Base-by-base conservation (phyloP, 2,113 vertebrate species). In the Ceyx margarethae region DNA sequence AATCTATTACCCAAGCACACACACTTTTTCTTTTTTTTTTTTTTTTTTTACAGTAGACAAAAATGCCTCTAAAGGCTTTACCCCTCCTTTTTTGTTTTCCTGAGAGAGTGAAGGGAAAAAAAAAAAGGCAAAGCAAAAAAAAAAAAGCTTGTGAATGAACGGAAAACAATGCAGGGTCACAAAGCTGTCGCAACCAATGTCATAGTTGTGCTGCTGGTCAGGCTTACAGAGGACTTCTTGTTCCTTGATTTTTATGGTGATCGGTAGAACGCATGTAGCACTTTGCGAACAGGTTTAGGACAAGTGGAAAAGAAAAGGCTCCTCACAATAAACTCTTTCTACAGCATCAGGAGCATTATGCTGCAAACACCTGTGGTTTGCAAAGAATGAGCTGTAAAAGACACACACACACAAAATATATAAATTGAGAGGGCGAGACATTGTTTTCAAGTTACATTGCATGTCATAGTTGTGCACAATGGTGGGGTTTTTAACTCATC, bases 161-260 rank as follows among this genome's bases (percentile, higher is more conserved):
- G 97, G 96, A 95, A 95, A 97, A 99, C 98, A 99, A 99, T 98
- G 86, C 94, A 35, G 93, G 96, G 96, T 98, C 98, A 97, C 97
- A 98, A 98, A 98, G 97, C 97, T 96, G 98, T 98, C 97, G 94
- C 97, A 97, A 96, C 94, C 91, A 85, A 97, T 98, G 97, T 97
- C 97, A 97, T 98, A 98, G 98, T 95, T 94, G 94, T 81, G 96
- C 97, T 96, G 96, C 95, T 94, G 96, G 94, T 94, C 96, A 97
- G 97, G 96, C 97, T 89, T 97, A 97, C 96, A 98, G 97, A 97
- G 95, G 94, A 96, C 92, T 96, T 97, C 97, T 98, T 98, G 97
- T 98, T 97, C 95, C 96, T 95, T 96, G 96, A 96, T 98, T 98
- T 97, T 98, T 98, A 99, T 98, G 98, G 98, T 98, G 98, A 98